phyloP scores from a whole-genome alignment of 2,888 invertebrate genomes.

The Lasioglossum vierecki region DNA sequence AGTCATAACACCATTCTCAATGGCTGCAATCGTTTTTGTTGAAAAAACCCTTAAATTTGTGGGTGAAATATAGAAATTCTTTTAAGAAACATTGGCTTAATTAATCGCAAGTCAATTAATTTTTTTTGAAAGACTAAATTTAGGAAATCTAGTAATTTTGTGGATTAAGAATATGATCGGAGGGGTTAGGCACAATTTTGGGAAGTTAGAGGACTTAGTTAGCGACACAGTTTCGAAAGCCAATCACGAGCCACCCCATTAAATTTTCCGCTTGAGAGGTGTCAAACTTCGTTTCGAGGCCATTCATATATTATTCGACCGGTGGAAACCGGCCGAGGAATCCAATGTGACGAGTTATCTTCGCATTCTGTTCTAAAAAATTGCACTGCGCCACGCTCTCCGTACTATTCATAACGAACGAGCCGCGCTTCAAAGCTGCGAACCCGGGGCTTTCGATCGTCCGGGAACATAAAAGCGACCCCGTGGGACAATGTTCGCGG shows the following conservation, averaged over 20 bases:
- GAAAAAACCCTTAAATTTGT: no score
- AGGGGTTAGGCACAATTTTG: background rate
- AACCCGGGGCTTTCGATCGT: constrained; percentile 7
- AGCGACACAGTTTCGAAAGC: background rate
- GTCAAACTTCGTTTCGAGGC: constrained; percentile 5
- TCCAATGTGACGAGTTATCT: background rate
- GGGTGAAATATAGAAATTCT: no score
- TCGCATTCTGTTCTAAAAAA: background rate
- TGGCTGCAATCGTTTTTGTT: no score
- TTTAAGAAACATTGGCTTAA: no score
- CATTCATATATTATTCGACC: constrained; percentile 20
- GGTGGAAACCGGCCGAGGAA: background rate
- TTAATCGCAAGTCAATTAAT: no score
- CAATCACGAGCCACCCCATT: constrained; percentile 1
- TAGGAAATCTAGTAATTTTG: background rate
- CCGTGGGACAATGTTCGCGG: background rate
- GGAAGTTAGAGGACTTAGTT: background rate
- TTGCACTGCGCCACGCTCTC: background rate
- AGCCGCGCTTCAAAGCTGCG: constrained; percentile 5
- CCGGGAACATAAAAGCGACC: background rate
- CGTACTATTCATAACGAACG: constrained; percentile 14
- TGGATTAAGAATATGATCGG: background rate
- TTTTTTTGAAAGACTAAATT: no score
- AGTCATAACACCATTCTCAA: no score
- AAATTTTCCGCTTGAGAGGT: constrained; percentile 15